phyloP scores from a whole-genome alignment of 2,797 vertebrate species.

The Parotocinclus haroldoi region DNA sequence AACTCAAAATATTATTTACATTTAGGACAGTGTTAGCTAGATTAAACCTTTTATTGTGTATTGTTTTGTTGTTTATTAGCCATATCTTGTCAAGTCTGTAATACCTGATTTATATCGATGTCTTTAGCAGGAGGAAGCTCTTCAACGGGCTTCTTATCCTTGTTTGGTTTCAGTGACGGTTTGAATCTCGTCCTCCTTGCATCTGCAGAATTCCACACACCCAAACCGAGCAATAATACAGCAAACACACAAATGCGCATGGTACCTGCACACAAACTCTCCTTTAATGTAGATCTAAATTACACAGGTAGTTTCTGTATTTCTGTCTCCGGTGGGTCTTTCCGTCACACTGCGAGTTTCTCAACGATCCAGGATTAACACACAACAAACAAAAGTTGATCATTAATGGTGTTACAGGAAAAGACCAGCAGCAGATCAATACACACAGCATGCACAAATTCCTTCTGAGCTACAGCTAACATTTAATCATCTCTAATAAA shows the following conservation, averaged over 20 bases:
- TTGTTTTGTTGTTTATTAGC: too few relatives aligned
- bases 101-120: conserved; percentile 64
- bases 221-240: background rate
- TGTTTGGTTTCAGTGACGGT: conserved; percentile 49
- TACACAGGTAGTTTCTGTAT: background rate
- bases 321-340: conserved; percentile 9
- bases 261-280: background rate
- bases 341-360: background rate
- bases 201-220: background rate
- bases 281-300: background rate
- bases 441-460: too few relatives aligned
- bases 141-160: conserved; percentile 44
- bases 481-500: too few relatives aligned
- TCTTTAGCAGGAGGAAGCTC: conserved; percentile 45
- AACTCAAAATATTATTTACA: too few relatives aligned
- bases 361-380: conserved; percentile 18
- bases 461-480: too few relatives aligned
- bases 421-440: background rate
- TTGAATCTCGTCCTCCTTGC: conserved; percentile 15
- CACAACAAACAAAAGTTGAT: conserved; percentile 43
- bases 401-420: conserved; percentile 47
- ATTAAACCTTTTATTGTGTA: too few relatives aligned
- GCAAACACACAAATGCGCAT: background rate
- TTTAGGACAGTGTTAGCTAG: too few relatives aligned
- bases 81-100: too few relatives aligned